Conservation (phyloP, 53 echinoderm and acorn worm genomes). For the Echinarachnius parma region DNA sequence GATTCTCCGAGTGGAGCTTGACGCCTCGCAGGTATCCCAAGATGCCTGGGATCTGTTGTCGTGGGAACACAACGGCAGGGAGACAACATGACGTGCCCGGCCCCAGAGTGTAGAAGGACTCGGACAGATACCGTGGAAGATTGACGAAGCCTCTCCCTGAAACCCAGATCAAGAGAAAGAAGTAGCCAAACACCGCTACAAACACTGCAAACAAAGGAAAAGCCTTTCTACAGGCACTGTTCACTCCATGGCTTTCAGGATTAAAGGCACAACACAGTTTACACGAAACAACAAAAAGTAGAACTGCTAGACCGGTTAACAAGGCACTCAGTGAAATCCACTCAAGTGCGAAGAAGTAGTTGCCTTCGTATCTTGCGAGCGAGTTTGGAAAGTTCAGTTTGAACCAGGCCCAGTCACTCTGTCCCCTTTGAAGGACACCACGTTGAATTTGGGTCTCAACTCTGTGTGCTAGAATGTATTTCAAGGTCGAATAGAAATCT, state of each 20-base stretch:
- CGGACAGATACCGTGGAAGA: conserved; percentile 15
- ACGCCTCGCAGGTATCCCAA: conserved; percentile 45
- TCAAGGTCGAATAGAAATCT: conserved; percentile 62
- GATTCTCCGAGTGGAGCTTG: conserved; percentile 6
- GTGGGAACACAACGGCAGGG: conserved; percentile 66
- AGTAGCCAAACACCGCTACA: conserved; percentile 35
- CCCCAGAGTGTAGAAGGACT: conserved; percentile 47
- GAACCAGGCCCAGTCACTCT: conserved; percentile 70
- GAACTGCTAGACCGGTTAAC: conserved; percentile 27
- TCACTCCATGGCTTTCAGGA: not conserved
- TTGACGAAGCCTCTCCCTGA: conserved; percentile 63
- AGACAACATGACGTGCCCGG: conserved; percentile 79
- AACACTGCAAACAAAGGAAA: conserved; percentile 13
- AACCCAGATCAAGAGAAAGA: conserved; percentile 19
- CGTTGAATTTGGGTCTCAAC: conserved; percentile 50
- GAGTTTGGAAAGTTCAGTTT: conserved; percentile 78
- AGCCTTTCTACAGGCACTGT: not conserved
- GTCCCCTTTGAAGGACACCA: conserved; percentile 23
- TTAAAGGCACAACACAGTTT: too few species aligned
- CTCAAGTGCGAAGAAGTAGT: conserved; percentile 66
- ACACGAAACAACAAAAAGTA: not conserved
- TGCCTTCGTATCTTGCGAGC: conserved; percentile 56
- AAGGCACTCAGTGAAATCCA: conserved; percentile 61
- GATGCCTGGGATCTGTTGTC: conserved; percentile 46
- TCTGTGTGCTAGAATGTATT: conserved; percentile 47